A percentile compares a stretch with the other conserved stretches of the same genome.
phyloP scores from a whole-genome alignment of 2,797 vertebrate genomes.

The Chrysocyon brachyurus region DNA sequence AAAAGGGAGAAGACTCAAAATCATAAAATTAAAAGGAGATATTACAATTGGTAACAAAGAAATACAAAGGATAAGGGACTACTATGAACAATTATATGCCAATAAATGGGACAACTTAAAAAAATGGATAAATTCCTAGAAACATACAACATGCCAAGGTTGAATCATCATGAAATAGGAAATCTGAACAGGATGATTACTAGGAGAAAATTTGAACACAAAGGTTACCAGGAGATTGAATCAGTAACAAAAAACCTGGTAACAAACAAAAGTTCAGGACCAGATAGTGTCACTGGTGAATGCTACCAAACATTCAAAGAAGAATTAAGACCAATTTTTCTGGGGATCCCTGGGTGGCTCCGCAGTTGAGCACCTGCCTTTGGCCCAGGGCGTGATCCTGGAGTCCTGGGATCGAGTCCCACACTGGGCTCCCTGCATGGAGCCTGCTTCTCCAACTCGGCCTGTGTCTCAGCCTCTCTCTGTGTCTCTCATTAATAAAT shows the following conservation, averaged over 20 bases:
- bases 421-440: no score
- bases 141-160: neutral
- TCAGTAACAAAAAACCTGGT: neutral
- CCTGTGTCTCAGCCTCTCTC: no score
- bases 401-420: no score
- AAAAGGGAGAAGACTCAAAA: neutral
- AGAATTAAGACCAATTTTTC: neutral
- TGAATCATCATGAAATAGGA: neutral
- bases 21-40: neutral
- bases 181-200: neutral
- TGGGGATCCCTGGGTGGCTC: neutral
- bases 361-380: no score
- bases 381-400: no score
- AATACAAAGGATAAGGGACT: neutral
- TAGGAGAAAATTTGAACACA: neutral
- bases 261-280: neutral
- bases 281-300: neutral
- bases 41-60: neutral
- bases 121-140: neutral
- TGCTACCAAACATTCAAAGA: neutral
- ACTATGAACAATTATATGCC: neutral
- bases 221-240: neutral
- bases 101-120: neutral
- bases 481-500: no score
- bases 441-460: no score